A percentile compares a stretch with the other conserved stretches of the same genome.
Conservation (phyloP, 2,888 invertebrate genomes). For the Cotesia congregata region DNA sequence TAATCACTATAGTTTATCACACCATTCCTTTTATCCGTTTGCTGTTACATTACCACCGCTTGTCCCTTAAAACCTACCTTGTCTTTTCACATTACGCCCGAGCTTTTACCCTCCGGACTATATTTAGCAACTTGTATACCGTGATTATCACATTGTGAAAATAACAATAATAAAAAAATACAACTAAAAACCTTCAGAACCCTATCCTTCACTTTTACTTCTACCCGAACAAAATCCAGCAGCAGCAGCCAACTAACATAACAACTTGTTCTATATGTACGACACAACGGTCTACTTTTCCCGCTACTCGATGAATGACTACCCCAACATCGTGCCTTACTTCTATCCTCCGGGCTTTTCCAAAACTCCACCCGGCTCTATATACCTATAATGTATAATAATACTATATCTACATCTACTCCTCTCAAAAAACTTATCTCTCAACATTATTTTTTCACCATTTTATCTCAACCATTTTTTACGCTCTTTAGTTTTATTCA, state of each 20-base stretch:
- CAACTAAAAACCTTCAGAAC: conserved; percentile 9
- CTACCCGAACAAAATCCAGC: neutral
- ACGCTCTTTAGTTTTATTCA: neutral
- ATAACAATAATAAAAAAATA: neutral
- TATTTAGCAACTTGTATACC: conserved; percentile 26
- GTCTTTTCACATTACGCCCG: neutral
- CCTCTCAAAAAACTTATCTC: neutral
- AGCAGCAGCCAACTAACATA: neutral
- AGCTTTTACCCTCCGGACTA: conserved; percentile 10
- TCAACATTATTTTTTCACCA: neutral
- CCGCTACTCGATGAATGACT: conserved; percentile 33
- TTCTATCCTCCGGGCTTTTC: conserved; percentile 5
- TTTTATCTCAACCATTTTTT: neutral
- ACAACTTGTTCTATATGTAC: conserved; percentile 16
- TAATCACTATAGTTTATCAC: neutral
- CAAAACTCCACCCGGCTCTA: neutral
- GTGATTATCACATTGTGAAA: conserved; percentile 12
- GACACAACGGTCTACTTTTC: conserved; percentile 30
- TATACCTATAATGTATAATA: too few species aligned
- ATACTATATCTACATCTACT: too few species aligned
- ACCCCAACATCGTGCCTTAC: conserved; percentile 30
- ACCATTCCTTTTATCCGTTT: too few species aligned
- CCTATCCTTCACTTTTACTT: conserved; percentile 27
- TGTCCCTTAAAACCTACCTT: neutral
- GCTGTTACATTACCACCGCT: neutral